Percentiles rank a stretch among this genome's conserved stretches.
Evolutionary conservation across 2,797 vertebrate species (phyloP).

Genomic region (Hippoglossus hippoglossus): DNA sequence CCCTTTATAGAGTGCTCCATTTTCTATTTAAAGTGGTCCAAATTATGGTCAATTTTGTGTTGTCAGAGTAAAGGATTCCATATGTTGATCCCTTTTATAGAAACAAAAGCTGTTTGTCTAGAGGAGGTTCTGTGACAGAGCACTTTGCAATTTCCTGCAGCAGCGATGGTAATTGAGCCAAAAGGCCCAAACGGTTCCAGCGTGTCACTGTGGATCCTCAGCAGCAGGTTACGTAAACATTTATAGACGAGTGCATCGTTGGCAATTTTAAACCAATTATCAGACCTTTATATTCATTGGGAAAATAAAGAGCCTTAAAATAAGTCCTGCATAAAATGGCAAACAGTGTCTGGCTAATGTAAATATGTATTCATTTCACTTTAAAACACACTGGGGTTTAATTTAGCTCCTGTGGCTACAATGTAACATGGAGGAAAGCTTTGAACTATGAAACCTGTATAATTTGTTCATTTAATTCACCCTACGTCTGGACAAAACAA

Average conservation of each 20-base stretch:
- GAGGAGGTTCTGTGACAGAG: conserved; percentile 53
- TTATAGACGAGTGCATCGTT: conserved; percentile 20
- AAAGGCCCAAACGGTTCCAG: conserved; percentile 59
- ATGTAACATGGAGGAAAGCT: conserved; percentile 1
- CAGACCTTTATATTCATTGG: conserved; percentile 11
- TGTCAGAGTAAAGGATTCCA: conserved; percentile 58
- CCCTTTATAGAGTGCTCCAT: conserved; percentile 50
- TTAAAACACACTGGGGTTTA: neutral
- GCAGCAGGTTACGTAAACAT: conserved; percentile 52
- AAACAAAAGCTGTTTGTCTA: conserved; percentile 41
- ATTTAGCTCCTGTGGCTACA: neutral
- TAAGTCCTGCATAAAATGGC: neutral
- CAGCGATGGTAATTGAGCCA: conserved; percentile 56
- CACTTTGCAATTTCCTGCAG: conserved; percentile 57
- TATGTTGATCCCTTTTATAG: conserved; percentile 62
- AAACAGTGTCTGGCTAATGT: neutral
- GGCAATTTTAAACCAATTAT: conserved; percentile 40
- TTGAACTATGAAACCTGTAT: conserved; percentile 4
- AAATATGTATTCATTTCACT: neutral
- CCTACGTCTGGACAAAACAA: neutral
- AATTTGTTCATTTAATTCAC: neutral
- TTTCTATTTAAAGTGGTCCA: conserved; percentile 60
- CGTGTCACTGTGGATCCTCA: conserved; percentile 49
- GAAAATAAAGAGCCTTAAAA: conserved; percentile 5
- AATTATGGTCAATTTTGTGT: conserved; percentile 66